phyloP scores from a whole-genome alignment of 2,888 invertebrate genomes.

The Caenorhabditis macrosperma region DNA sequence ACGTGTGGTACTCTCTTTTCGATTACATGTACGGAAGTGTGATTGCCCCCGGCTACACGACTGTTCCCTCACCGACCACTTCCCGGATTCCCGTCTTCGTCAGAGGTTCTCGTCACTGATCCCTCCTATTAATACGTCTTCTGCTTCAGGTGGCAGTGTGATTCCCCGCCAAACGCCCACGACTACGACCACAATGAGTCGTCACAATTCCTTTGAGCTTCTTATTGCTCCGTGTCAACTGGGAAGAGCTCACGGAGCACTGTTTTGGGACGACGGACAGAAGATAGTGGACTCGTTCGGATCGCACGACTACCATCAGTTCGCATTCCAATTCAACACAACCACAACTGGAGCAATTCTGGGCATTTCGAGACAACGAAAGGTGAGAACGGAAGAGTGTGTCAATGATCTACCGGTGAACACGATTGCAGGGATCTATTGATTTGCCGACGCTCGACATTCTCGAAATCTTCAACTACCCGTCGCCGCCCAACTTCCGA shows the following conservation, averaged over 20 bases:
- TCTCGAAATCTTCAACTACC: slow-evolving; percentile 70
- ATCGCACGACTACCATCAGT: slow-evolving; percentile 43
- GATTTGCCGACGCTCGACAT: slow-evolving; percentile 64
- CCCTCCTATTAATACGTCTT: neutral
- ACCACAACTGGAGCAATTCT: slow-evolving; percentile 16
- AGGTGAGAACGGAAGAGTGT: neutral
- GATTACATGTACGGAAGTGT: slow-evolving; percentile 63
- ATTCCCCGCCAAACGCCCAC: slow-evolving; percentile 82
- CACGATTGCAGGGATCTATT: slow-evolving; percentile 11
- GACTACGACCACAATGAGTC: slow-evolving; percentile 76
- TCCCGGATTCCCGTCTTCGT: slow-evolving; percentile 73
- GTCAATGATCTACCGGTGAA: too few relatives aligned
- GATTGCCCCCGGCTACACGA: slow-evolving; percentile 48
- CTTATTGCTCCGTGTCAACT: slow-evolving; percentile 82
- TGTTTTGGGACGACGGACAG: slow-evolving; percentile 78
- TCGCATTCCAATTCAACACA: slow-evolving; percentile 34
- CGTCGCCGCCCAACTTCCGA: slow-evolving; percentile 60
- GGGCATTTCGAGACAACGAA: slow-evolving; percentile 21
- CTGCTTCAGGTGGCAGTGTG: slow-evolving; percentile 83
- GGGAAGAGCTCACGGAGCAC: slow-evolving; percentile 57
- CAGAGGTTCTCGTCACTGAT: slow-evolving; percentile 51
- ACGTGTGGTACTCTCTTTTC: slow-evolving; percentile 79
- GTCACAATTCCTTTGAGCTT: slow-evolving; percentile 85
- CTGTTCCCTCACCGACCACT: slow-evolving; percentile 70
- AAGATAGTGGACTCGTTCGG: slow-evolving; percentile 60